Conservation (phyloP, 2,888 invertebrate genomes). For the Polyommatus icarus region DNA sequence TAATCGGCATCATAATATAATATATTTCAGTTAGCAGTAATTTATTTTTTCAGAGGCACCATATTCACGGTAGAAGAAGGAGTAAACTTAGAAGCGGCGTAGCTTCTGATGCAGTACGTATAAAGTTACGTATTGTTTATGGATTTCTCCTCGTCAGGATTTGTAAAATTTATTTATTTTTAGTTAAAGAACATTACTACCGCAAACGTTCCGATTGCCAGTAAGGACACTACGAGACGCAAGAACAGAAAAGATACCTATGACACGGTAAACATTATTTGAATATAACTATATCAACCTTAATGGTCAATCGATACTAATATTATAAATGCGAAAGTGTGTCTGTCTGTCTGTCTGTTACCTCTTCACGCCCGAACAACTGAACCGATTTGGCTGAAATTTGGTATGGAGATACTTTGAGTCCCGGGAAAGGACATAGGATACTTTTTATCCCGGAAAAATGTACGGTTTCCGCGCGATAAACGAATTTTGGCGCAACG, state of each 20-base stretch:
- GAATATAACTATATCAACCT: no score
- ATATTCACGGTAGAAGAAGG: slow-evolving; percentile 25
- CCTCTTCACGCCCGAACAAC: no score
- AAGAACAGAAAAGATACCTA: neutral
- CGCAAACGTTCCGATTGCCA: neutral
- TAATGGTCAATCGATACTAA: no score
- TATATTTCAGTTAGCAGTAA: neutral
- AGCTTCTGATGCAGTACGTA: neutral
- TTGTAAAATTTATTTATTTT: neutral
- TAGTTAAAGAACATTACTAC: neutral
- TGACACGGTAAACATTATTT: neutral
- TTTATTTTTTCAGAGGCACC: slow-evolving; percentile 21
- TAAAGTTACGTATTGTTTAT: neutral
- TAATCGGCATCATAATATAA: neutral
- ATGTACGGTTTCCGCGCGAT: no score
- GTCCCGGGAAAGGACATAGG: no score
- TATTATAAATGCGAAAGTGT: no score
- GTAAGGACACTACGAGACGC: neutral
- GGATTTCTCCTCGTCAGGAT: neutral
- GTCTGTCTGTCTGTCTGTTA: no score
- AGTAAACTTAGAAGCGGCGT: slow-evolving; percentile 6
- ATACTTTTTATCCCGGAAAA: no score
- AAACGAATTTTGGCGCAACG: no score
- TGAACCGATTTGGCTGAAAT: no score
- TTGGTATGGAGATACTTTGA: no score